Percentiles rank a stretch among this genome's conserved stretches.
phyloP scores from a whole-genome alignment of 2,797 vertebrate species.

The Parauchenoglanis ngamensis region DNA sequence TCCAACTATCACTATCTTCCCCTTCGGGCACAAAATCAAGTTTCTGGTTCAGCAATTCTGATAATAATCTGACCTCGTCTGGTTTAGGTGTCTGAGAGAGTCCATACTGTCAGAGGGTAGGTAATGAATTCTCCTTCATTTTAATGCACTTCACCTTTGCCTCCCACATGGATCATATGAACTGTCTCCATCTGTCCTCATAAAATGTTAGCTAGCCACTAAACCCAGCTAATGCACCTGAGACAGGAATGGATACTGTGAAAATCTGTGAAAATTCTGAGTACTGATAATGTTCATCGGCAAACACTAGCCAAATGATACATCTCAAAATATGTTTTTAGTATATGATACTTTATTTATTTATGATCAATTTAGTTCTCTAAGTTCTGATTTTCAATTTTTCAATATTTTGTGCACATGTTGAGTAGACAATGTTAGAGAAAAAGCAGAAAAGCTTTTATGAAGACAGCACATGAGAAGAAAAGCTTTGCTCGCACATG shows the following conservation, averaged over 20 bases:
- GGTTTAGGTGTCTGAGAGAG: conserved; percentile 61
- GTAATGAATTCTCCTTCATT: conserved; percentile 54
- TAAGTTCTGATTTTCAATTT: neutral
- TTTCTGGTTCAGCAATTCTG: conserved; percentile 80
- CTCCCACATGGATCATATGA: conserved; percentile 40
- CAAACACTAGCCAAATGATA: neutral
- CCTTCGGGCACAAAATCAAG: conserved; percentile 69
- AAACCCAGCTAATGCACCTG: conserved; percentile 13
- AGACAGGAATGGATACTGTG: conserved; percentile 13
- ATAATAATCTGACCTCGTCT: conserved; percentile 81
- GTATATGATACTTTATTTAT: neutral
- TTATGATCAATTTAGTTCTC: neutral
- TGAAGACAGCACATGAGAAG: neutral
- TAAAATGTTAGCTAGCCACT: conserved; percentile 42
- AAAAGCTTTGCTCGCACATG: neutral
- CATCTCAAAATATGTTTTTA: neutral
- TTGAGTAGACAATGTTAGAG: neutral
- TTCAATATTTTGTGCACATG: neutral
- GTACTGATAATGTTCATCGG: neutral
- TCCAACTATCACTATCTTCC: conserved; percentile 77
- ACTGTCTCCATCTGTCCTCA: conserved; percentile 42
- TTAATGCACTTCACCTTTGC: conserved; percentile 50
- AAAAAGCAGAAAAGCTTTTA: neutral
- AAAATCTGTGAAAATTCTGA: neutral
- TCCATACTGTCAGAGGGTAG: conserved; percentile 38